Conservation (phyloP, 2,113 vertebrate genomes). For the Peromyscus leucopus region DNA sequence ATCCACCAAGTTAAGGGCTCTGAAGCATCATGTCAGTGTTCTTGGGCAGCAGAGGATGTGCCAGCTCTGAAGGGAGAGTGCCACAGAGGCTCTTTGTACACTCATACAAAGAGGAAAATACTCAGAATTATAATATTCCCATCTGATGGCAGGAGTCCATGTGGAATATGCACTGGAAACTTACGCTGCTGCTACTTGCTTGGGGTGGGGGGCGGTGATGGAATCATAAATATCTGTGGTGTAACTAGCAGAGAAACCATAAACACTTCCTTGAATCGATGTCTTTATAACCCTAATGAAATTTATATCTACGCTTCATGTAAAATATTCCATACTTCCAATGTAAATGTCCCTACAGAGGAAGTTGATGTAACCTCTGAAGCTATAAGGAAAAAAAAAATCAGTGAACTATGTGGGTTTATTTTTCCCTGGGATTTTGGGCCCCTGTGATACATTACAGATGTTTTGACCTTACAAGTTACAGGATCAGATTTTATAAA, state of each 20-base stretch:
- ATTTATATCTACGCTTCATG: conserved; percentile 72
- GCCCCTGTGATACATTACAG: conserved; percentile 79
- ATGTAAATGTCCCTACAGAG: conserved; percentile 69
- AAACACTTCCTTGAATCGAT: conserved; percentile 73
- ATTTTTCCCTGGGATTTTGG: conserved; percentile 56
- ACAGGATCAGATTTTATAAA: conserved; percentile 92
- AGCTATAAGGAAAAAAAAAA: conserved; percentile 70
- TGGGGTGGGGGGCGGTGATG: conserved; percentile 32
- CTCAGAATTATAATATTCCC: conserved; percentile 80
- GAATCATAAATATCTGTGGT: conserved; percentile 78
- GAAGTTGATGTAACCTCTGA: conserved; percentile 74
- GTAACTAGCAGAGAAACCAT: conserved; percentile 74
- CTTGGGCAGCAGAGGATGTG: conserved; percentile 63
- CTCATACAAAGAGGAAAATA: conserved; percentile 62
- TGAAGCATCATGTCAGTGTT: conserved; percentile 55
- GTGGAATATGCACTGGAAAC: conserved; percentile 76
- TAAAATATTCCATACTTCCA: conserved; percentile 77
- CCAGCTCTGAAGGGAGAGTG: conserved; percentile 52
- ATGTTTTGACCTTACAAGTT: conserved; percentile 89
- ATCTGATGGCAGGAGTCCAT: conserved; percentile 73
- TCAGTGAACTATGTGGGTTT: conserved; percentile 65
- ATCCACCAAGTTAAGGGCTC: conserved; percentile 72
- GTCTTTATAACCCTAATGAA: conserved; percentile 71
- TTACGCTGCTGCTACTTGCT: conserved; percentile 74
- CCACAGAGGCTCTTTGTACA: conserved; percentile 79